A percentile compares a stretch with the other conserved stretches of the same genome.
phyloP scores from a whole-genome alignment of 37 sponge, comb jelly and placozoan genomes.

The Hormiphora californensis region DNA sequence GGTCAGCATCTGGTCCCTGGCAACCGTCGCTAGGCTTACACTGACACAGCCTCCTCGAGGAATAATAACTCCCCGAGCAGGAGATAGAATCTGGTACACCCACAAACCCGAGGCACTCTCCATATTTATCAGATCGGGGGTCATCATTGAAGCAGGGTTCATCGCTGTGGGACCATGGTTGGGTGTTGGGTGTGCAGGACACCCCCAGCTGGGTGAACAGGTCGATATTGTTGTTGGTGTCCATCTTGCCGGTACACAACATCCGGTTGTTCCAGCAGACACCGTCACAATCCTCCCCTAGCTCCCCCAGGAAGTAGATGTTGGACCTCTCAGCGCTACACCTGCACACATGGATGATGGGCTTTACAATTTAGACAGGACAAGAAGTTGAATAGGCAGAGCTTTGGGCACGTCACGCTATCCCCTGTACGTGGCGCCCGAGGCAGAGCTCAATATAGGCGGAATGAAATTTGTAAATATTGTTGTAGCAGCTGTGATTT shows the following conservation, averaged over 20 bases:
- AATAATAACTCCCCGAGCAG: conserved; percentile 26
- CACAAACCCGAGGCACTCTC: conserved; percentile 4
- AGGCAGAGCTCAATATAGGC: no score
- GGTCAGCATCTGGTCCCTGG: background rate
- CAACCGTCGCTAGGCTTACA: conserved; percentile 47
- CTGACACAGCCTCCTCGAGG: conserved; percentile 12
- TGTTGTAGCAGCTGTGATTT: no score
- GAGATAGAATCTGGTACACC: conserved; percentile 5
- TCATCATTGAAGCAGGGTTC: conserved; percentile 13
- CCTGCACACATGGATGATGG: background rate
- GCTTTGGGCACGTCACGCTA: no score
- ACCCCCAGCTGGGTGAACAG: background rate
- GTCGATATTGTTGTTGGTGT: background rate
- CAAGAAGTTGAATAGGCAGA: no score
- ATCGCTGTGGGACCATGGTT: background rate
- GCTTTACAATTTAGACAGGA: background rate
- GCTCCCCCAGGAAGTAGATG: conserved; percentile 49
- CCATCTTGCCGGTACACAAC: conserved; percentile 27
- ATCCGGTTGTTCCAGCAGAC: conserved; percentile 36
- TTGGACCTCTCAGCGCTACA: background rate
- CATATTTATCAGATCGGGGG: background rate
- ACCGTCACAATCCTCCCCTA: conserved; percentile 36
- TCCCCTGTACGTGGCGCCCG: no score
- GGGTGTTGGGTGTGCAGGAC: background rate
- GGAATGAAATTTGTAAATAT: no score